phyloP scores from a whole-genome alignment of 2,888 invertebrate species.

The Bimastos eiseni region DNA sequence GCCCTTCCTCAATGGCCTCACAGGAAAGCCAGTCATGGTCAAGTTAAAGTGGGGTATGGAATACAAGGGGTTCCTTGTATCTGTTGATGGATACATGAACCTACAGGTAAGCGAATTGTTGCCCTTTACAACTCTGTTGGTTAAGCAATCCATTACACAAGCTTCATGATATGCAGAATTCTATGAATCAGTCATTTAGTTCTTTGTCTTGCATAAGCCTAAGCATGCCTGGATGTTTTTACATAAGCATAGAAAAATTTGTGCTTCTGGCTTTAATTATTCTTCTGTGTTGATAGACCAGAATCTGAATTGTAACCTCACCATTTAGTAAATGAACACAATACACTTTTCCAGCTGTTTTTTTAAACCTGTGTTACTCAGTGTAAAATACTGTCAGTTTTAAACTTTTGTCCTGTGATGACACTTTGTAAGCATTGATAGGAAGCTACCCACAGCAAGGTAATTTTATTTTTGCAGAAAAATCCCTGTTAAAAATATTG shows the following conservation, averaged over 20 bases:
- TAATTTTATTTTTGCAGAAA: background rate
- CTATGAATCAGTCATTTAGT: too few relatives aligned
- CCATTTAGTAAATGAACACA: background rate
- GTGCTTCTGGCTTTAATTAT: too few relatives aligned
- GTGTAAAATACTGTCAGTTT: background rate
- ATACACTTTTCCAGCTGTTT: background rate
- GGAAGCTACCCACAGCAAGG: too few relatives aligned
- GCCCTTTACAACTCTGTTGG: too few relatives aligned
- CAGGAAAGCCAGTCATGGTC: slow-evolving; percentile 95
- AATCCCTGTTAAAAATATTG: too few relatives aligned
- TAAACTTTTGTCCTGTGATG: background rate
- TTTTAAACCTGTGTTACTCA: background rate
- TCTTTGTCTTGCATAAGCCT: too few relatives aligned
- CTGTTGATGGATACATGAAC: slow-evolving; percentile 99
- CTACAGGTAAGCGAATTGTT: slow-evolving; percentile 68
- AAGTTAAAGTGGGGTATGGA: slow-evolving; percentile 99
- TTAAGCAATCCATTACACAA: too few relatives aligned
- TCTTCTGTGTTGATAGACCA: too few relatives aligned
- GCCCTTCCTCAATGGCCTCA: slow-evolving; percentile 95
- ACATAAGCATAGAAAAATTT: too few relatives aligned
- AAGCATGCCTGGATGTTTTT: too few relatives aligned
- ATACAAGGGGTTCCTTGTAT: slow-evolving; percentile 96
- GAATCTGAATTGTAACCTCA: too few relatives aligned
- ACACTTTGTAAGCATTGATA: background rate
- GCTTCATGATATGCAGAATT: too few relatives aligned